Evolutionary conservation across 2,797 vertebrate species (phyloP).

Genomic region (Lutjanus argentimaculatus): DNA sequence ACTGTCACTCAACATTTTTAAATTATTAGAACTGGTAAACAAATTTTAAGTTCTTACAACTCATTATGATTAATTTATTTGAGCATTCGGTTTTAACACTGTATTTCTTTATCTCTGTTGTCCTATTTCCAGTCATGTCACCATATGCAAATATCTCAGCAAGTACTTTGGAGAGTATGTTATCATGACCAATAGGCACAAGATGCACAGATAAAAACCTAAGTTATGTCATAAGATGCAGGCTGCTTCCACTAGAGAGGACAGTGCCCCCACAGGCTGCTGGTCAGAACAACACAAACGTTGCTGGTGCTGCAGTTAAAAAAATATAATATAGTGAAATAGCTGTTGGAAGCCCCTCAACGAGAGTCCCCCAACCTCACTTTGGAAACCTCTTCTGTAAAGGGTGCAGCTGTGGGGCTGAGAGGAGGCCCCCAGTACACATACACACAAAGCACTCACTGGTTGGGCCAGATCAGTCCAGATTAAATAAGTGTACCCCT

Average conservation of each 20-base stretch:
- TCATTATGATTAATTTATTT: no score
- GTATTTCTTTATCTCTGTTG: background rate
- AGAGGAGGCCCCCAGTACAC: conserved; percentile 37
- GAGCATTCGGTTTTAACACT: no score
- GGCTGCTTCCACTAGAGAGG: background rate
- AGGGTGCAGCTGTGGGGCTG: conserved; percentile 71
- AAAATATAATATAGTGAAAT: conserved; percentile 5
- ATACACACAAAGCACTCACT: conserved; percentile 58
- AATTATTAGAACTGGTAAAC: no score
- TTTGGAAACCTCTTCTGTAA: conserved; percentile 38
- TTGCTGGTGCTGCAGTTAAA: background rate
- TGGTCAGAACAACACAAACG: background rate
- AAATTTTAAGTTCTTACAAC: no score
- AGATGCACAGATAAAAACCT: background rate
- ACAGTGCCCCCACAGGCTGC: background rate
- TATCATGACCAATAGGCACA: background rate
- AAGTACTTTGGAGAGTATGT: background rate
- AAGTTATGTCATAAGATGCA: background rate
- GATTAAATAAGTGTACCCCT: conserved; percentile 78
- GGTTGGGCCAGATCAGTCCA: conserved; percentile 78
- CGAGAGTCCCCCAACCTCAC: conserved; percentile 17
- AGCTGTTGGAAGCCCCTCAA: background rate
- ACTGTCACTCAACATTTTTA: no score
- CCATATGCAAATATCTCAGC: background rate
- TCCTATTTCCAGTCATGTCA: background rate